Evolutionary conservation across 1,140 invertebrate species (phyloP).

Genomic region (Heliothis subflexa): DNA sequence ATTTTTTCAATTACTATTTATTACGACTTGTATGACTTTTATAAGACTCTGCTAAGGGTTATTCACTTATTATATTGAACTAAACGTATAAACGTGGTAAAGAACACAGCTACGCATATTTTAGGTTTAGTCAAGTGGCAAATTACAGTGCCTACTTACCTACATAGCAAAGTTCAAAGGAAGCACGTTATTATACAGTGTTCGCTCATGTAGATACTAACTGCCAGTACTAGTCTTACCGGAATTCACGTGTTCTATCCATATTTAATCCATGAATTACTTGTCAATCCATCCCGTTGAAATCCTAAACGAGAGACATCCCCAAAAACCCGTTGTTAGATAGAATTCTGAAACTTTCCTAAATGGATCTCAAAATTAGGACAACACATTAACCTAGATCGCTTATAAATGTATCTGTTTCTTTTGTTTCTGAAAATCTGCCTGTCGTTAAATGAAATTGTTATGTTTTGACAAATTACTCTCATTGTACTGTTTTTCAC

Average conservation of each 20-base stretch:
- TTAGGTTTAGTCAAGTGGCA: background rate
- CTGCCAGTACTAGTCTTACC: background rate
- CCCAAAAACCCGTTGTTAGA: no score
- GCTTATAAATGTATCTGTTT: background rate
- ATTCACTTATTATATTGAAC: no score
- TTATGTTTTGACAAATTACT: no score
- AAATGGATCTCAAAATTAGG: background rate
- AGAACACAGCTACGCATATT: background rate
- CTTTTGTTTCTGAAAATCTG: background rate
- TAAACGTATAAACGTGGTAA: no score
- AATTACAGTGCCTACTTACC: background rate
- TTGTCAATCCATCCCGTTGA: no score
- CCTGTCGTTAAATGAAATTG: background rate
- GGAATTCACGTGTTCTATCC: background rate
- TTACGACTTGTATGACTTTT: no score
- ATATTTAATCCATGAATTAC: no score
- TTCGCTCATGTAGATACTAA: background rate
- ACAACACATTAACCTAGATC: background rate
- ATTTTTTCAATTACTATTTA: no score
- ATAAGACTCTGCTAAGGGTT: no score
- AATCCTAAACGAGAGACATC: no score
- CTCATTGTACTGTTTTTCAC: no score
- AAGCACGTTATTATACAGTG: conserved; percentile 2
- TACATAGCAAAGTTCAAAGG: conserved; percentile 2
- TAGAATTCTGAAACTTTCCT: no score